These are phyloP conservation scores for Muraenolepis orangiensis DNA, from an alignment of 2,797 vertebrate genomes.

Conservation along the genomic window DNA sequence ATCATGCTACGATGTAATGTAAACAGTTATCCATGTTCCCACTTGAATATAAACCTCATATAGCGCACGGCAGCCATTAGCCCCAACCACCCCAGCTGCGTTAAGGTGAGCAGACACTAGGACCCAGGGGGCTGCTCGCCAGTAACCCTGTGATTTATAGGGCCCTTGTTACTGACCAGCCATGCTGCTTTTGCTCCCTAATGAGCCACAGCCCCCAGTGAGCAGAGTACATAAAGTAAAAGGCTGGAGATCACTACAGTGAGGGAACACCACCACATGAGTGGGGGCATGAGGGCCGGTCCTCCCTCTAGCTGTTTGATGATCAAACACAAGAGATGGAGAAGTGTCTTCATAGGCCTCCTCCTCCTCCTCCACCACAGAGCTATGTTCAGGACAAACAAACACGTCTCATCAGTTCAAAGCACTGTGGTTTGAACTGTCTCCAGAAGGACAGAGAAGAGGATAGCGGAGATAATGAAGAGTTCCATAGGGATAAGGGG, in stretches of 20 bases:
- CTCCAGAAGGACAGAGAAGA: not conserved
- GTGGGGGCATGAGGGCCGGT: constrained; percentile 22
- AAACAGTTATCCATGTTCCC: not conserved
- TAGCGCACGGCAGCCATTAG: not conserved
- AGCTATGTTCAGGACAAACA: not conserved
- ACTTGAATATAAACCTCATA: not conserved
- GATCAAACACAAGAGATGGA: constrained; percentile 1
- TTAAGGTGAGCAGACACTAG: constrained; percentile 11
- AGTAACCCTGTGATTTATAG: constrained; percentile 59
- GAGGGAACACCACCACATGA: constrained; percentile 21
- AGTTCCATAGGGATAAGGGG: not conserved
- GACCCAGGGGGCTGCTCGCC: not conserved
- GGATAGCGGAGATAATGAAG: not conserved
- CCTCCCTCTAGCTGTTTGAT: constrained; percentile 12
- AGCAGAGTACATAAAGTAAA: constrained; percentile 51
- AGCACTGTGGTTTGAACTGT: not conserved
- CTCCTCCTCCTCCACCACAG: not conserved
- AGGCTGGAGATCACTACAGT: constrained; percentile 37
- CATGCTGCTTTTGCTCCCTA: constrained; percentile 67
- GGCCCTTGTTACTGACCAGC: constrained; percentile 66
- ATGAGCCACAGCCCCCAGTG: constrained; percentile 64
- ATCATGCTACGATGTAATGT: not conserved
- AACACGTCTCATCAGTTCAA: not conserved
- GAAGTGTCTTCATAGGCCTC: not conserved
- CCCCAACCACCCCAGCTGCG: not conserved